These are phyloP conservation scores for Drosophila novamexicana DNA, from an alignment of 1,140 invertebrate species.

Conservation along the genomic window DNA sequence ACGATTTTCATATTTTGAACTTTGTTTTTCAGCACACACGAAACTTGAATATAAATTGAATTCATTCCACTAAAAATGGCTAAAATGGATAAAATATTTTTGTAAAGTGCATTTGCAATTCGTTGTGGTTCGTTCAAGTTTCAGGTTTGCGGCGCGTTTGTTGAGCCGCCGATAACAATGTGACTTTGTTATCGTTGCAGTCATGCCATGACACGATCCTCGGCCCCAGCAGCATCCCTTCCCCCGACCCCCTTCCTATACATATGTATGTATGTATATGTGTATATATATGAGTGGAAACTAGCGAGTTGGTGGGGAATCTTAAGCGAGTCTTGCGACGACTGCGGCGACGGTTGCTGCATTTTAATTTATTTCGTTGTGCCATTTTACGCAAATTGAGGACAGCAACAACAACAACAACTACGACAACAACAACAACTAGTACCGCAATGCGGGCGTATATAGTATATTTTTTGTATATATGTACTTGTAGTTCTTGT, in stretches of 20 bases:
- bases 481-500: conserved; percentile 19
- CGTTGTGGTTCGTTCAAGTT: background rate
- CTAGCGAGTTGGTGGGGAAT: conserved; percentile 30
- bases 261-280: background rate
- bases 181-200: conserved; percentile 49
- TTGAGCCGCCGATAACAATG: conserved; percentile 46
- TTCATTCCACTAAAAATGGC: too few relatives aligned
- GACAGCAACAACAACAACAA: conserved; percentile 50
- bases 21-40: too few relatives aligned
- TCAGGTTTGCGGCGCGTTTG: conserved; percentile 25
- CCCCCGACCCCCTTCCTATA: background rate
- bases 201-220: conserved; percentile 32
- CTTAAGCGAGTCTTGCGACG: conserved; percentile 44
- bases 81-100: background rate
- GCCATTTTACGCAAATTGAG: conserved; percentile 81
- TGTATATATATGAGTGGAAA: conserved; percentile 38
- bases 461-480: background rate
- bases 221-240: background rate
- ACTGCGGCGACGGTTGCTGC: conserved; percentile 49
- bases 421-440: conserved; percentile 17
- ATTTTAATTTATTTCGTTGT: conserved; percentile 82
- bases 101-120: background rate
- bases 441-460: conserved; percentile 47
- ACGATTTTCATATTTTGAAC: too few relatives aligned
- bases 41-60: too few relatives aligned